Evolutionary conservation across 2,797 vertebrate species (phyloP).

Genomic region (Poecilia picta): DNA sequence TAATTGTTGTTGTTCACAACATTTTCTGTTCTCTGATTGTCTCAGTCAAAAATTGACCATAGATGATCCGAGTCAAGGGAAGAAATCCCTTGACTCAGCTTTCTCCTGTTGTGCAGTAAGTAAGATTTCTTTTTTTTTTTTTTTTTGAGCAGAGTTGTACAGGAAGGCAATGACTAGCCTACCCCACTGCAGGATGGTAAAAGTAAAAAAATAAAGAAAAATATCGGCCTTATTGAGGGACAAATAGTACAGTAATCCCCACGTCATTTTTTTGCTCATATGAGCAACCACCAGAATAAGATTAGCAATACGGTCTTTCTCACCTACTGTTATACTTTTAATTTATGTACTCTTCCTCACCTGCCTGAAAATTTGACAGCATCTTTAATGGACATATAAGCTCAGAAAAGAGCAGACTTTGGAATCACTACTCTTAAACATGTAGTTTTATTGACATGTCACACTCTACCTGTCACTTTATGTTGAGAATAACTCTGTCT

Average conservation of each 20-base stretch:
- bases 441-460: constrained; percentile 14
- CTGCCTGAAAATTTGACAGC: constrained; percentile 1
- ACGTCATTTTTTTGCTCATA: constrained; percentile 41
- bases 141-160: no score
- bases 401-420: constrained; percentile 4
- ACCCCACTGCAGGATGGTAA: no score
- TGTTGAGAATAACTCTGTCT: constrained; percentile 10
- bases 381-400: constrained; percentile 4
- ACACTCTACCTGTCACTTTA: background rate
- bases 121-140: no score
- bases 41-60: no score
- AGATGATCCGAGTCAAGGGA: no score
- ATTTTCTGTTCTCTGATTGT: no score
- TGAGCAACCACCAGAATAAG: constrained; percentile 28
- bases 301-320: constrained; percentile 45
- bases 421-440: constrained; percentile 9
- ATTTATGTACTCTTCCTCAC: constrained; percentile 11
- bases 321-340: constrained; percentile 38
- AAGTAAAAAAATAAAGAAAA: background rate
- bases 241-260: constrained; percentile 35
- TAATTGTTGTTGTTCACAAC: no score
- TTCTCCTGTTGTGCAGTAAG: no score
- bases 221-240: background rate
- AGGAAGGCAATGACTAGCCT: no score
- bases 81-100: no score